Conservation (phyloP, 37 sponge, comb jelly and placozoan genomes). For the Eunapius fragilis region DNA sequence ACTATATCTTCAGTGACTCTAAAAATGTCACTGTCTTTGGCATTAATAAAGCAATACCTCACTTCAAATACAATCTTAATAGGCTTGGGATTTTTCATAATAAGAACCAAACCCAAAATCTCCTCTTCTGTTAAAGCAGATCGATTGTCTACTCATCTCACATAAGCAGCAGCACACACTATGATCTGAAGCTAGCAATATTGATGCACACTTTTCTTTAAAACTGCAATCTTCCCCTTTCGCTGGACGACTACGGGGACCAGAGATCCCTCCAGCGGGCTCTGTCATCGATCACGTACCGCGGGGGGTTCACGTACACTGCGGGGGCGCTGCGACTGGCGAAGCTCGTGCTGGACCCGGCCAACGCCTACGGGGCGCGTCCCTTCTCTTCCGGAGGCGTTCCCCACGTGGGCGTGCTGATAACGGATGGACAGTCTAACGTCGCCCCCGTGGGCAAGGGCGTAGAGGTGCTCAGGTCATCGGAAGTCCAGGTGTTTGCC, state of each 20-base stretch:
- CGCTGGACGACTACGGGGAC: constrained; percentile 24
- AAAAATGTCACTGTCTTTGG: too few species aligned
- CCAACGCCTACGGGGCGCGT: constrained; percentile 62
- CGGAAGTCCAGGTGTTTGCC: constrained; percentile 71
- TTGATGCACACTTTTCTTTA: too few species aligned
- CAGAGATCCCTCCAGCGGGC: constrained; percentile 25
- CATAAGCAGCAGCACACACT: too few species aligned
- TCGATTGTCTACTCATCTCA: too few species aligned
- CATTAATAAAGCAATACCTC: too few species aligned
- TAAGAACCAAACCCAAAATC: too few species aligned
- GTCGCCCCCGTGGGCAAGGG: constrained; percentile 12
- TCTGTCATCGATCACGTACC: constrained; percentile 11
- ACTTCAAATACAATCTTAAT: too few species aligned
- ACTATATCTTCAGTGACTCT: too few species aligned
- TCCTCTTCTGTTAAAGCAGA: too few species aligned
- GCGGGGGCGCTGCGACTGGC: constrained; percentile 56
- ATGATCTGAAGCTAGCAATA: too few species aligned
- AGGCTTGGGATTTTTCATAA: too few species aligned
- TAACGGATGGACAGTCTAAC: constrained; percentile 92
- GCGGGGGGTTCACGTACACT: constrained; percentile 76
- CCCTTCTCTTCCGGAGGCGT: constrained; percentile 67
- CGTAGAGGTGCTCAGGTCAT: constrained; percentile 47
- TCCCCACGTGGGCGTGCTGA: constrained; percentile 77
- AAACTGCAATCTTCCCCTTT: too few species aligned
- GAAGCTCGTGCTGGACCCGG: constrained; percentile 29